Base-by-base conservation (phyloP, 2,888 invertebrate species). In the Eupeodes luniger region DNA sequence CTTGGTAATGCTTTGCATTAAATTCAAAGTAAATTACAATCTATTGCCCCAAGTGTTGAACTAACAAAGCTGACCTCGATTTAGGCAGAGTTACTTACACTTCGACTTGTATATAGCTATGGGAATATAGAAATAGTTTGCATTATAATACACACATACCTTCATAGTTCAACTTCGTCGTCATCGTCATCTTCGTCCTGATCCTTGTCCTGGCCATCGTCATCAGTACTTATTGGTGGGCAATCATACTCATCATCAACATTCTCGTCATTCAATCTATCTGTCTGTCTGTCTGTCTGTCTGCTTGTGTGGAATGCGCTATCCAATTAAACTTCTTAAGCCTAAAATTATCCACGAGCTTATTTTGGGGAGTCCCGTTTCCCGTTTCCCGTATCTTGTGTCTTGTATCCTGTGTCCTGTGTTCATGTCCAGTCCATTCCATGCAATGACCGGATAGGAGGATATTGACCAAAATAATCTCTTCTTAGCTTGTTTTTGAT, bases 21-120 rank as follows among this genome's bases (percentile, higher is more conserved):
- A 67, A 51, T 53, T 53, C 67, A 67, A 67, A 67, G 67, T 67
- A 67, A 67, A 67, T 67, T 67, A 67, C 67, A 67, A 51, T 44
- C 62, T 19, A 62, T 67, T 67, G 67, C 67, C 67, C 36, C 67
- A 51, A 51, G 67, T 51, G 51, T 16, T 67, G 36, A 67, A 34
- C 67, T 36, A 67, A 67, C 67, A 53, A 67, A 67, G 51, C 51
- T 51, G 67, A 67, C 67, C 67, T 67, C 67, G 49, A 66, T 51
- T 34, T 5, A 66, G 49, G 66, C 66, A 14, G 19, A 49, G 27
- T 66, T 66, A 27, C 49, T 66, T 36, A 19, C 62, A 64, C 14
- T 14, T 14, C 19, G 7, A 36, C 51, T 36, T 11, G 36, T 51
- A 4, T 47, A 47, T 47, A 47, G 11, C 10, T 2, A 27, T 19